Percentiles rank a stretch among this genome's conserved stretches.
These are phyloP conservation scores for Holacanthus passer DNA, from an alignment of 2,113 vertebrate species.

Conservation along the genomic window DNA sequence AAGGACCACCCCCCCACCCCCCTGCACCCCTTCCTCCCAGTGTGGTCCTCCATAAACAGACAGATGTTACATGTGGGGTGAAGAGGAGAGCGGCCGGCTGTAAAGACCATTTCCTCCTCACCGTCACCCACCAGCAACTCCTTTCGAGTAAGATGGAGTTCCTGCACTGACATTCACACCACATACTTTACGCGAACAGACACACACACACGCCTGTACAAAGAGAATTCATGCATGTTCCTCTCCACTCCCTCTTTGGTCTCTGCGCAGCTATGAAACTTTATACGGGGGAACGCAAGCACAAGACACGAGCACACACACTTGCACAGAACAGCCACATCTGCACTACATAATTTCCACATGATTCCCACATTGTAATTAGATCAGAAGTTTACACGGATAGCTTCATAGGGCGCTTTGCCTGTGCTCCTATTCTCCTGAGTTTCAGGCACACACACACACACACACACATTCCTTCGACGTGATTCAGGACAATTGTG, in stretches of 20 bases:
- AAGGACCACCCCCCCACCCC: not conserved
- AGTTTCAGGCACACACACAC: not conserved
- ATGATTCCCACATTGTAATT: constrained; percentile 70
- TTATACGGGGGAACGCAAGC: constrained; percentile 55
- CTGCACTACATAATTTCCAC: constrained; percentile 47
- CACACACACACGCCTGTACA: not conserved
- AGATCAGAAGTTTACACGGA: constrained; percentile 60
- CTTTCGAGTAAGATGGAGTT: constrained; percentile 24
- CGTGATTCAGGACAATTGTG: constrained; percentile 29
- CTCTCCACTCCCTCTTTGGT: constrained; percentile 38
- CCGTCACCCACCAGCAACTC: constrained; percentile 32
- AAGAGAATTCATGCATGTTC: constrained; percentile 27
- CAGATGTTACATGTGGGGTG: constrained; percentile 36
- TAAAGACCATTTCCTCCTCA: constrained; percentile 57
- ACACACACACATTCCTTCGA: constrained; percentile 47
- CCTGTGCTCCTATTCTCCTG: constrained; percentile 18
- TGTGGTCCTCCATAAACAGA: constrained; percentile 53
- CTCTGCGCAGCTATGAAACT: constrained; percentile 62
- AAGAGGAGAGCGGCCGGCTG: constrained; percentile 37
- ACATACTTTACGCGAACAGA: not conserved
- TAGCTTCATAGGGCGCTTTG: constrained; percentile 42
- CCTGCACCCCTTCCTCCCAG: not conserved
- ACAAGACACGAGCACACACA: constrained; percentile 11
- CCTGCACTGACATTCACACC: constrained; percentile 5
- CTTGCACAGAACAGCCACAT: constrained; percentile 19